Base-by-base conservation (phyloP, 1,140 invertebrate genomes). In the Zaprionus taronus region DNA sequence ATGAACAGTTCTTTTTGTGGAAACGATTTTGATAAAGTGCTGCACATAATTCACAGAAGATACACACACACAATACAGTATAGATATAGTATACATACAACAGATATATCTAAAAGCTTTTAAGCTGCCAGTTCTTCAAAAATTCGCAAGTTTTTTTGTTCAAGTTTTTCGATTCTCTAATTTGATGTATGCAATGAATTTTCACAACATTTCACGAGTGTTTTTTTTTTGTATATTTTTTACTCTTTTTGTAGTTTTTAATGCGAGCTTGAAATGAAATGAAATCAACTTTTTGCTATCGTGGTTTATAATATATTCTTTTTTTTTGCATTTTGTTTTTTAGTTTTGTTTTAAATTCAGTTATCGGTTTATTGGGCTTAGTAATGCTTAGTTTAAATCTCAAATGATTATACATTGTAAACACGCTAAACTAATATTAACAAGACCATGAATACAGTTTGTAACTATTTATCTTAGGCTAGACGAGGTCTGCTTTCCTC, bases 401-500 rank as follows among this genome's bases (percentile, higher is more conserved):
- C 68, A 38, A 57, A 69, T 28, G 72, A 74, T 70, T 74, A 74
- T 57, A 57, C 38, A 70, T 74, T 62, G 31, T 69, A 70, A 74
- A 74, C 66, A 74, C 72, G 44, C 72, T 74, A 74, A 62, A 28
- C 72, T 74, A 74, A 24, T 74, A 70, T 70, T 70, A 74, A 74
- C 72, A 70, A 57, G 72, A 74, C 51, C 58, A 61, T 61, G 47
- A 68, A 61, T 68, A 73, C 65, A 61, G 64, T 68, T 61, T 55
- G 47, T 73, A 69, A 73, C 65, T 68, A 74, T 66, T 47, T 74
- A 38, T 47, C 51, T 49, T 38, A 26, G 31, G 57, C 36, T 62
- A 60, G 47, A 26, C 51, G 71, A 62, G 72, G 72, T 38, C 65
- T 69, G 68, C 60, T 34, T 38, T 12, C 11, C 47, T 22, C 7